phyloP scores from a whole-genome alignment of 2,888 invertebrate genomes.

The Tinea pellionella region DNA sequence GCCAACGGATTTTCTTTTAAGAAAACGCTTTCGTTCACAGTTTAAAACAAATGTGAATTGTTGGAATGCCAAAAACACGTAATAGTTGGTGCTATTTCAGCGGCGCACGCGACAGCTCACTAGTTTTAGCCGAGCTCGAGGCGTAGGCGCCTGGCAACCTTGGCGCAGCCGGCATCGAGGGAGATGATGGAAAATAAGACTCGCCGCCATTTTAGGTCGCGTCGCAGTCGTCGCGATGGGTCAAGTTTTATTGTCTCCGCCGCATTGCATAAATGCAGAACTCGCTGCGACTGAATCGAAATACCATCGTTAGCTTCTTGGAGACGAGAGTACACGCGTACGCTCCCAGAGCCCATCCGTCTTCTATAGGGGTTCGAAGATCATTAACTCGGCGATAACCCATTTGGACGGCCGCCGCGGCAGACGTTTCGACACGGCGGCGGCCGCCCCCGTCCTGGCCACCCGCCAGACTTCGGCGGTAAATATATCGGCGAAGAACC shows the following conservation, averaged over 20 bases:
- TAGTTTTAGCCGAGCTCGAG: slow-evolving; percentile 51
- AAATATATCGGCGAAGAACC: slow-evolving; percentile 1
- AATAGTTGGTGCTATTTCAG: slow-evolving; percentile 54
- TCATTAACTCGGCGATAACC: slow-evolving; percentile 57
- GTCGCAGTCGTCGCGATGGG: slow-evolving; percentile 48
- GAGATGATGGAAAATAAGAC: slow-evolving; percentile 56
- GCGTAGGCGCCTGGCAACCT: slow-evolving; percentile 66
- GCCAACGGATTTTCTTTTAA: not conserved
- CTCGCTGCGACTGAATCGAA: slow-evolving; percentile 20
- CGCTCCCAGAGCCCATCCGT: not conserved
- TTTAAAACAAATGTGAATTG: slow-evolving; percentile 35
- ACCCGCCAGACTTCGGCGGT: slow-evolving; percentile 26
- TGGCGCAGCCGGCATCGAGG: slow-evolving; percentile 46
- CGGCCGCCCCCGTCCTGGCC: slow-evolving; percentile 42
- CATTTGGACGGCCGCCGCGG: slow-evolving; percentile 32
- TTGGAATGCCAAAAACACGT: slow-evolving; percentile 53
- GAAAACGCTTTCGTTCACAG: not conserved
- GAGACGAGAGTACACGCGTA: not conserved
- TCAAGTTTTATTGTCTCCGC: slow-evolving; percentile 66
- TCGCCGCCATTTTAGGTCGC: slow-evolving; percentile 65
- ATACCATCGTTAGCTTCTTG: not conserved
- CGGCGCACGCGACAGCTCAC: slow-evolving; percentile 48
- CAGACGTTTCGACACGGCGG: slow-evolving; percentile 22
- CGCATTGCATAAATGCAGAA: slow-evolving; percentile 58
- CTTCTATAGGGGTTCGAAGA: slow-evolving; percentile 34